Evolutionary conservation across 2,888 invertebrate genomes (phyloP), one percentile per base, ranked within the genome.

Genomic region (Endotricha flammealis): DNA sequence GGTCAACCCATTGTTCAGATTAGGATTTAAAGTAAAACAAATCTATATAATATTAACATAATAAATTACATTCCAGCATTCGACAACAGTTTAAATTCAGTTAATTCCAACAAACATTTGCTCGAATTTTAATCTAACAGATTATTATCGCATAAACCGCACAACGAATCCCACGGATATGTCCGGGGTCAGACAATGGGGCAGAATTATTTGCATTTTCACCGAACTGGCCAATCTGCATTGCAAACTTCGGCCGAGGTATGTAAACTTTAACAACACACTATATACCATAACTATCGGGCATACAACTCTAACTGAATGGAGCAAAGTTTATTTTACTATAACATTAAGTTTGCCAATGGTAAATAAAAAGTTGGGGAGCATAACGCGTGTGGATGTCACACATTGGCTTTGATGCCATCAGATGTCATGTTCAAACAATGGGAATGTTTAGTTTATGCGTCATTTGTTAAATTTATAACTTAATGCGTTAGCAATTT

Each of bases 181-280:
- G 42, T 49, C 52, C 46, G 50, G 48, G 54, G 54, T 52, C 53
- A 50, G 48, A 65, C 63, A 70, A 65, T 62, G 50, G 62, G 43
- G 43, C 46, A 36, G 43, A 50, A 58, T 58, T 68, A 78, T 80
- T 79, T 74, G 72, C 77, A 79, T 79, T 75, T 77, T 69, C 75
- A 71, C 71, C 69, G 65, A 69, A 70, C 72, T 59, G 65, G 59
- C 67, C 79, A 77, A 79, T 79, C 76, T 79, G 74, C 73, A 79
- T 64, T 79, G 79, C 79, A 77, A 79, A 77, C 79, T 66, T 62
- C 51, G 58, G 49, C 58, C 57, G 61, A 58, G 63, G 56, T 62
- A 65, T 71, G 71, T 67, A 63, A 67, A 65, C 66, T 64, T 58
- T 46, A 29, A 38, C 64, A 54, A 56, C 57, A 36, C 42, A 47